Conservation (phyloP, 2,113 vertebrate species). For the Charadrius vociferus region DNA sequence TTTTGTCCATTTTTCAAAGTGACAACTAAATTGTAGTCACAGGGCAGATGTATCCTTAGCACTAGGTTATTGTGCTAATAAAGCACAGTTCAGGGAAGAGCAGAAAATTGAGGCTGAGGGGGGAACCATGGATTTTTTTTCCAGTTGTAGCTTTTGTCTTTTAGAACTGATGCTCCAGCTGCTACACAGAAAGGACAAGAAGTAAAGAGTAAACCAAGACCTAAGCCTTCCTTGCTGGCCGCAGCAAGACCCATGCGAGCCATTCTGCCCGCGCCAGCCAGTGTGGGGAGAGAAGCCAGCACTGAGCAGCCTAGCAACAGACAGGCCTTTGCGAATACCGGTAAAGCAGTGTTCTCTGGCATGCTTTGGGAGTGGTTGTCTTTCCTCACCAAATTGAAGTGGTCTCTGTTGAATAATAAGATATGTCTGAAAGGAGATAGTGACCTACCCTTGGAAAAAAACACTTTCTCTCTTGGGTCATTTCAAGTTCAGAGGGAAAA, state of each 20-base stretch:
- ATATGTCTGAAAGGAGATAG: background rate
- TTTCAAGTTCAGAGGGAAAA: background rate
- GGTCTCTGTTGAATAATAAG: background rate
- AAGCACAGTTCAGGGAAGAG: background rate
- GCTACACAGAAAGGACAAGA: conserved; percentile 70
- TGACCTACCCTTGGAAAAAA: background rate
- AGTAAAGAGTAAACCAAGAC: conserved; percentile 70
- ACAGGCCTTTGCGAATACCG: conserved; percentile 66
- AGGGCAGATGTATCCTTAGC: background rate
- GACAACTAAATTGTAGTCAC: background rate
- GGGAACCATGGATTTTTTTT: background rate
- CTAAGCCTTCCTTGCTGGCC: conserved; percentile 70
- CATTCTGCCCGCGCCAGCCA: conserved; percentile 87
- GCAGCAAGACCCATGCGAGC: conserved; percentile 89
- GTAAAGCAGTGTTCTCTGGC: conserved; percentile 57
- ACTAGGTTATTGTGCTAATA: background rate
- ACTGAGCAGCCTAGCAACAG: conserved; percentile 53
- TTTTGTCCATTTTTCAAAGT: background rate
- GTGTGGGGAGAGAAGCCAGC: conserved; percentile 69
- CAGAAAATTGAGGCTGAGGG: background rate
- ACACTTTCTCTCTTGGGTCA: background rate
- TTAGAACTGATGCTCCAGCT: conserved; percentile 65
- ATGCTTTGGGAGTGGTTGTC: background rate
- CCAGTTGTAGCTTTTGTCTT: conserved; percentile 14
- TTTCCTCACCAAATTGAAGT: background rate